Base-by-base conservation (phyloP, 1,140 invertebrate genomes). In the Sogatella furcifera region DNA sequence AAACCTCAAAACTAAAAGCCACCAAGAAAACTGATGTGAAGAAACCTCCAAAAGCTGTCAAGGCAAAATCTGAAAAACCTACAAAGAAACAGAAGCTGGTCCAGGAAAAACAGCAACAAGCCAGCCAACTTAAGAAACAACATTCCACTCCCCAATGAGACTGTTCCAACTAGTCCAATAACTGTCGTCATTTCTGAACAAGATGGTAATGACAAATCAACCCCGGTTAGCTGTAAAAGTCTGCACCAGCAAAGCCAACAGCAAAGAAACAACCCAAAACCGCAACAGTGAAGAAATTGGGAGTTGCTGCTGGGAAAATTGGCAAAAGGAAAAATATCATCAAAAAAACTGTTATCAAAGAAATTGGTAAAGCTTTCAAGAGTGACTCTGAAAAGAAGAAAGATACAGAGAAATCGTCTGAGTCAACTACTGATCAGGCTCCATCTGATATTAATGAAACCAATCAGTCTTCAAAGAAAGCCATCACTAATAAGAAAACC, bases 31-130 rank as follows among this genome's bases (percentile, higher is more conserved):
- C 14, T 34, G 24, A 53, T 24, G 53, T 46, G 15, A 14, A 42
- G 42, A 60, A 60, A 31, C 13, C 38, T 28, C 41, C 44, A 24
- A 55, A 60, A 43, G 15, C 28, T 22, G 17, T 34, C 10, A 60
- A 60, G 34, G 3, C 38, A n/a, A 52, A 38, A 28, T 44, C 19
- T 2, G 22, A 19, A 13, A 60, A 60, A 41, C 38, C 55, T 1
- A 41, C 53, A 9, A 60, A 60, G 42, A 53, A 60, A 24, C 59
- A 54, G 52, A 60, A 60, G 10, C 38, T 60, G 42, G 34, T 54
- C 2, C 52, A 60, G 52, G 28, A 52, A 14, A 52, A 54, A 5
- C 38, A 52, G 10, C 52, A 60, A 53, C 38, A 41, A 52, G 24
- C 2, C 24, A 28, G 24, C 24, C 24, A 28, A 28, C 24, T 19